A percentile compares a stretch with the other conserved stretches of the same genome.
Conservation (phyloP, 2,888 invertebrate genomes). For the Pachymerium ferrugineum region DNA sequence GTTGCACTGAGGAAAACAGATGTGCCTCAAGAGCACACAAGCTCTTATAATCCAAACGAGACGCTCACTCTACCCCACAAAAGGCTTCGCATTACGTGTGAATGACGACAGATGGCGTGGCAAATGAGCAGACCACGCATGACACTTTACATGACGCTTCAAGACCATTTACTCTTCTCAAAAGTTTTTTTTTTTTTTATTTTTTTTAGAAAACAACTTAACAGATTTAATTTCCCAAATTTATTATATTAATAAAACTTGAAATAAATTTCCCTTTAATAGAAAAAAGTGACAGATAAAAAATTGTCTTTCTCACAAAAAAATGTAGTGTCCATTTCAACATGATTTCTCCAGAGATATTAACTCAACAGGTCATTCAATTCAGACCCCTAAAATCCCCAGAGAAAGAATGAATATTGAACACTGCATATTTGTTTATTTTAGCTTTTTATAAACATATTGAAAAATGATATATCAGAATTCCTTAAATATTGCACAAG, state of each 20-base stretch:
- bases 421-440: background rate
- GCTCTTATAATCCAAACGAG: background rate
- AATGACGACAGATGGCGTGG: background rate
- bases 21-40: background rate
- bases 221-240: no score
- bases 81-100: slow-evolving; percentile 2
- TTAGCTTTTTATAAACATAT: no score
- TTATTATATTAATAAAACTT: no score
- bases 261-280: no score
- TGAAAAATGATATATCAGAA: no score
- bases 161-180: background rate
- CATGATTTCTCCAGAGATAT: background rate
- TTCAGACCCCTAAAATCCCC: background rate
- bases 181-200: background rate
- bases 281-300: no score
- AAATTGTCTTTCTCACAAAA: no score
- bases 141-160: background rate
- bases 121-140: background rate
- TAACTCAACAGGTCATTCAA: background rate
- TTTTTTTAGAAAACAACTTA: background rate
- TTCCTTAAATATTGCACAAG: no score
- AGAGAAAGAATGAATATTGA: background rate
- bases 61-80: background rate
- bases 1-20: background rate
- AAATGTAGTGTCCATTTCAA: background rate